These are phyloP conservation scores for Papilio dardanus DNA, from an alignment of 1,140 invertebrate genomes.

Conservation along the genomic window DNA sequence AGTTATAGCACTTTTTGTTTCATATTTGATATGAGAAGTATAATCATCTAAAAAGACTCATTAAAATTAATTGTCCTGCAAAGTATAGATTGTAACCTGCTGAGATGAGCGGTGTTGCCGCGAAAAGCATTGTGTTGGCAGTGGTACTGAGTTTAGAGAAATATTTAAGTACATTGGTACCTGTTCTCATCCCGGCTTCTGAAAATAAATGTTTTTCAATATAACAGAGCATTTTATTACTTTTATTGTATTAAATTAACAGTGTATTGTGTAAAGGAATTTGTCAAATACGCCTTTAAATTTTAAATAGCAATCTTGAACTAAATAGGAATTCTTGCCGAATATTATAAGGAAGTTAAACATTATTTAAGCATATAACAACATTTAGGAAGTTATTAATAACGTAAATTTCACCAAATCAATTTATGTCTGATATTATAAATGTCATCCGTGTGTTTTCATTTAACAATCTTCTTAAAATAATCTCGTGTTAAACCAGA, in stretches of 20 bases:
- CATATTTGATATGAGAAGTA: slow-evolving; percentile 7
- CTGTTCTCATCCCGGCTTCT: slow-evolving; percentile 29
- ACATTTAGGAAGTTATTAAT: no score
- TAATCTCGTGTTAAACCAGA: not conserved
- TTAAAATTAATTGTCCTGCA: not conserved
- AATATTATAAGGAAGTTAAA: not conserved
- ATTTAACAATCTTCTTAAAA: not conserved
- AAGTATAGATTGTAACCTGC: not conserved
- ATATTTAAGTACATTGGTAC: slow-evolving; percentile 29
- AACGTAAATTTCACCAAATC: no score
- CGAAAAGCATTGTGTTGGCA: slow-evolving; percentile 4
- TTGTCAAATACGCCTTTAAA: not conserved
- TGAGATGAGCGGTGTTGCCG: not conserved
- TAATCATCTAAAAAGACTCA: slow-evolving; percentile 4
- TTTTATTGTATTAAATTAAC: not conserved
- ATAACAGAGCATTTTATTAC: slow-evolving; percentile 4
- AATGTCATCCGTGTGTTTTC: not conserved
- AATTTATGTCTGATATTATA: no score
- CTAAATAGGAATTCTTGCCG: not conserved
- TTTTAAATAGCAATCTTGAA: not conserved
- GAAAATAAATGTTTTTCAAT: slow-evolving; percentile 32
- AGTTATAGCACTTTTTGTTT: not conserved
- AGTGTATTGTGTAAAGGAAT: not conserved
- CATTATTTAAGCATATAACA: no score
- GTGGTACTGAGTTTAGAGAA: slow-evolving; percentile 19